Percentiles rank a stretch among this genome's conserved stretches.
Conservation (phyloP, 92 coral and sea anemone genomes). For the Palythoa heliodiscus region DNA sequence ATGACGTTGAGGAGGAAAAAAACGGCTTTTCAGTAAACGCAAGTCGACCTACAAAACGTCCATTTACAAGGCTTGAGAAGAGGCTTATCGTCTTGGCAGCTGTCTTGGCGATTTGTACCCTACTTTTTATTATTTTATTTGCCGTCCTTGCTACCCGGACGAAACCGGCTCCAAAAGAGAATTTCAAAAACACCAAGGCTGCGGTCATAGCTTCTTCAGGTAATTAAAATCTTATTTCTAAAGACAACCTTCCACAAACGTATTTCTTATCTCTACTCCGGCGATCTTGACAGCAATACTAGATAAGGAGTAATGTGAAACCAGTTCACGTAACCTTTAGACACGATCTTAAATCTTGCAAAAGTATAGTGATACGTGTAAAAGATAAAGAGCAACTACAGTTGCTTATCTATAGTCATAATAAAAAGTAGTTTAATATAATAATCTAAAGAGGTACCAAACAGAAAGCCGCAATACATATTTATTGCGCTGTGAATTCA, state of each 20-base stretch:
- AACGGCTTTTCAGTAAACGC: not conserved
- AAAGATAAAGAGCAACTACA: not conserved
- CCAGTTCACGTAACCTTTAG: not conserved
- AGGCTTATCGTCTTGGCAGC: constrained; percentile 5
- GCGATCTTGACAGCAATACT: constrained; percentile 1
- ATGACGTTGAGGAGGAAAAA: not conserved
- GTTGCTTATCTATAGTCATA: not conserved
- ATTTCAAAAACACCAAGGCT: constrained; percentile 29
- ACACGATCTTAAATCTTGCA: not conserved
- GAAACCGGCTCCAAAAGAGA: not conserved
- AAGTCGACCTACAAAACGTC: constrained; percentile 1
- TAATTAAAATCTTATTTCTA: not conserved
- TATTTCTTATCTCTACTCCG: constrained; percentile 12
- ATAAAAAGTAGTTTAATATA: not conserved
- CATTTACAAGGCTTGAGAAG: constrained; percentile 19
- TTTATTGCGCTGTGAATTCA: not conserved
- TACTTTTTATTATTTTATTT: constrained; percentile 26
- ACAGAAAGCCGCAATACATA: not conserved
- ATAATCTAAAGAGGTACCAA: not conserved
- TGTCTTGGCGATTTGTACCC: not conserved
- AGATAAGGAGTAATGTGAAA: not conserved
- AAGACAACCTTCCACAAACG: not conserved
- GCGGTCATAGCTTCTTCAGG: constrained; percentile 36
- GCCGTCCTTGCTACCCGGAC: constrained; percentile 5
- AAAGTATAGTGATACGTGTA: not conserved